These are phyloP conservation scores for Rhinolophus ferrumequinum DNA, from an alignment of 2,113 vertebrate genomes.

Conservation along the genomic window DNA sequence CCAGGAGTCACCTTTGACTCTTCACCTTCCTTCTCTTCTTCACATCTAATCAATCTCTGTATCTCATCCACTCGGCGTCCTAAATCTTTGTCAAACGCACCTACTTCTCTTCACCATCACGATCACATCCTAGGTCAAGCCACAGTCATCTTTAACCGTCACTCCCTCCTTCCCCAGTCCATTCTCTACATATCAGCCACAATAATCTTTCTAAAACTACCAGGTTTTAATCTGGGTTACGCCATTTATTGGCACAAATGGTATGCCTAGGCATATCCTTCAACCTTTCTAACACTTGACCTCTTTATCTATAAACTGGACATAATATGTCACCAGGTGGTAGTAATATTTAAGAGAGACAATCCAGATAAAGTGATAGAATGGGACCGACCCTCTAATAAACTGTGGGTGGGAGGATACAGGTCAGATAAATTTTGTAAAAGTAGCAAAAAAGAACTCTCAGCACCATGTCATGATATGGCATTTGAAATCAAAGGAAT, in stretches of 20 bases:
- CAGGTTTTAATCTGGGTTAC: background rate
- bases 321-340: background rate
- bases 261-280: background rate
- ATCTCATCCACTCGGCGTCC: background rate
- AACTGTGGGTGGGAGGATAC: background rate
- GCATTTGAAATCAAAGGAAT: slow-evolving; percentile 23
- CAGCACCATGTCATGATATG: background rate
- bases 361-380: background rate
- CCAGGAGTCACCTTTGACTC: background rate
- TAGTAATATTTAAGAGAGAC: slow-evolving; percentile 21
- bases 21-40: background rate
- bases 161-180: background rate
- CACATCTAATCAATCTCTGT: background rate
- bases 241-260: background rate
- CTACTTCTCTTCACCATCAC: background rate
- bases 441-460: background rate
- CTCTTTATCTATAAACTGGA: background rate
- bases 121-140: background rate
- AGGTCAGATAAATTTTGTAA: background rate
- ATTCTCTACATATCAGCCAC: background rate
- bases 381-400: background rate
- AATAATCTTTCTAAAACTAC: background rate
- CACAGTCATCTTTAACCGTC: no score
- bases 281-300: background rate
- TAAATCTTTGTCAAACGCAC: background rate